Base-by-base conservation (phyloP, 2,888 invertebrate genomes). In the Bembecia ichneumoniformis region DNA sequence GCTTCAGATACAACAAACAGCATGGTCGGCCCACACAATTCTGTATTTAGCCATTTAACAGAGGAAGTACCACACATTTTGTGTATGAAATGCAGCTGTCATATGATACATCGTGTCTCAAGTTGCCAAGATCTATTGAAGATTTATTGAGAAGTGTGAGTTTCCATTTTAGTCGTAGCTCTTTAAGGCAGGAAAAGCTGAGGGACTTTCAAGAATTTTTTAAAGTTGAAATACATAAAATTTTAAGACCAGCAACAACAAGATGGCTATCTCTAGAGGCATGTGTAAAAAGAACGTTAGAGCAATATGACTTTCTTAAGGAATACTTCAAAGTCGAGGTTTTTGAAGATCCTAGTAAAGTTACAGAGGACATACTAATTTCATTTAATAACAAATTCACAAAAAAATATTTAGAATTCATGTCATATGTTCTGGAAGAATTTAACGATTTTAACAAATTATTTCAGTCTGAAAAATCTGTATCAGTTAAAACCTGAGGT, bases 81-180 rank as follows among this genome's bases (percentile, higher is more conserved):
- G 5, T 59, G 56, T 28, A 52, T 71, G 20, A 70, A 65, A 53
- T 74, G 69, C 52, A 63, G 60, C 28, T 73, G 71, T 51, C 73
- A 71, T 52, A 60, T 65, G 57, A 61, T 66, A 43, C 61, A 70
- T 54, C 72, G 15, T 72, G 70, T 53, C 51, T 68, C 3, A 63
- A 63, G 54, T 53, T 74, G 16, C 73, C 73, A 4, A 43, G 56
- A 35, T 45, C 43, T 47, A 52, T 59, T 1, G 57, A 61, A 53
- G 58, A 59, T 51, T 48, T 15, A 43, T 55, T 20, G 55, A 57
- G 43, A 56, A 56, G 49, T 56, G 52, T 20, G 15, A 47, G 43
- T 45, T 40, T 16, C 44, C 48, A 43, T 13, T 43, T 43, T 45
- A 51, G 45, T 35, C 47, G 56, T 49, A 55, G 54, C 34, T 51